Base-by-base conservation (phyloP, 2,888 invertebrate genomes). In the Helicoverpa assulta region DNA sequence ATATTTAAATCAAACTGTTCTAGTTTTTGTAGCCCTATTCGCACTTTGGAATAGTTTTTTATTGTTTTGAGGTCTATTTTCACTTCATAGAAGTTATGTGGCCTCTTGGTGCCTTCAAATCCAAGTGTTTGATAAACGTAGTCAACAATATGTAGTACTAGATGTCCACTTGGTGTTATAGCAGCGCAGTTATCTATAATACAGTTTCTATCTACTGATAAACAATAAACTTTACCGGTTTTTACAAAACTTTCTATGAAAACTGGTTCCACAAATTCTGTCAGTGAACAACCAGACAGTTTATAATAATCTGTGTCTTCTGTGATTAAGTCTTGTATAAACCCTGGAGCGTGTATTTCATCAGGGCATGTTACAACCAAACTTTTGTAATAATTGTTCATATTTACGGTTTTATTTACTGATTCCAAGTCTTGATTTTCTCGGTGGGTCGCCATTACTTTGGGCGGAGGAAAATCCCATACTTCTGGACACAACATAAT, bases 401-500 rank as follows among this genome's bases (percentile, higher is more conserved):
- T 85, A 62, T 84, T 82, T n/a, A 95, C 78, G 14, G 76, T 80
- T 74, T 88, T 80, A 54, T 79, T 78, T 3, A 90, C 84, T 0
- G 78, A 72, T 50, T 90, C 86, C 5, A 90, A 75, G 54, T 84
- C 86, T 70, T 87, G 78, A 67, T 87, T 85, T 76, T 84, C 79
- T 71, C 88, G 91, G 5, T 80, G 80, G 2, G 80, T 81, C 37
- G 86, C 82, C 50, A 90, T 85, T 10, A 92, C 86, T 91, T 93
- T 94, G 0, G 95, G 95, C 3, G 91, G 78, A 5, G 93, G 90
- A 78, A 95, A 94, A 73, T 92, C 90, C 65, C 85, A 87, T 26
- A 95, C 90, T 88, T 95, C 94, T 26, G 95, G 95, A 67, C 92
- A 91, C 21, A 95, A 76, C 95, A 94, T 93, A 37, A n/a, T 47